Percentiles rank a stretch among this genome's conserved stretches.
Evolutionary conservation across 1,140 invertebrate genomes (phyloP).

Genomic region (Psix sp.): DNA sequence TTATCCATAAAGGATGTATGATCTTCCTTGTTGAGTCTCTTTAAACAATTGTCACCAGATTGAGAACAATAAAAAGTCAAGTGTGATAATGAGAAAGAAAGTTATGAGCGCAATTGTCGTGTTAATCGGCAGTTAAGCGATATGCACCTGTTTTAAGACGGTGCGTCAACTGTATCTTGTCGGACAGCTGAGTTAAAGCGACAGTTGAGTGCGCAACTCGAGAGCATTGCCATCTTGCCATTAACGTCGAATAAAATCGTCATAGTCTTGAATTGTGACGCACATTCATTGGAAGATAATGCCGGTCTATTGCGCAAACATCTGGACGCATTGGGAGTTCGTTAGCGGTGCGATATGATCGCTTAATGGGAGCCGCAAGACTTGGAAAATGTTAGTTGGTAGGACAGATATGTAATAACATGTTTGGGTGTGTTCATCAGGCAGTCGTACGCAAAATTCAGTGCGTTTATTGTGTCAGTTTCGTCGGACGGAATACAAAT

Average conservation of each 20-base stretch:
- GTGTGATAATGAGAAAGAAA: too few species aligned
- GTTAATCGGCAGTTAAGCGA: too few species aligned
- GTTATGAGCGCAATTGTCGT: too few species aligned
- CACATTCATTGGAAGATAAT: constrained; percentile 41
- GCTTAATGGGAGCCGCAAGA: constrained; percentile 21
- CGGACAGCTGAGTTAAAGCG: constrained; percentile 13
- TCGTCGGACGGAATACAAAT: constrained; percentile 43
- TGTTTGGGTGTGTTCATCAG: too few species aligned
- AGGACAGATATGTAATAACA: constrained; percentile 22
- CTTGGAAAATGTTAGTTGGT: constrained; percentile 34
- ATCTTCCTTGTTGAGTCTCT: too few species aligned
- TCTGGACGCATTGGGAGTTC: constrained; percentile 24
- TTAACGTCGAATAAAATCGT: constrained; percentile 36
- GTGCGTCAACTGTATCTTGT: neutral
- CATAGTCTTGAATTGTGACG: constrained; percentile 30
- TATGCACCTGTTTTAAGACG: neutral
- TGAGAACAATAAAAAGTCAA: too few species aligned
- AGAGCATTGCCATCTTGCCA: constrained; percentile 1
- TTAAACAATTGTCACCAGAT: too few species aligned
- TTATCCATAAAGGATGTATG: too few species aligned
- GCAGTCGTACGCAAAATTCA: constrained; percentile 26
- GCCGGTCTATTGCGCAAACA: constrained; percentile 27
- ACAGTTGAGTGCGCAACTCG: constrained; percentile 11
- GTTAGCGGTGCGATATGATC: constrained; percentile 36
- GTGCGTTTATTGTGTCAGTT: constrained; percentile 17